Conservation (phyloP, 1,140 invertebrate genomes). For the Drosophila triauraria region DNA sequence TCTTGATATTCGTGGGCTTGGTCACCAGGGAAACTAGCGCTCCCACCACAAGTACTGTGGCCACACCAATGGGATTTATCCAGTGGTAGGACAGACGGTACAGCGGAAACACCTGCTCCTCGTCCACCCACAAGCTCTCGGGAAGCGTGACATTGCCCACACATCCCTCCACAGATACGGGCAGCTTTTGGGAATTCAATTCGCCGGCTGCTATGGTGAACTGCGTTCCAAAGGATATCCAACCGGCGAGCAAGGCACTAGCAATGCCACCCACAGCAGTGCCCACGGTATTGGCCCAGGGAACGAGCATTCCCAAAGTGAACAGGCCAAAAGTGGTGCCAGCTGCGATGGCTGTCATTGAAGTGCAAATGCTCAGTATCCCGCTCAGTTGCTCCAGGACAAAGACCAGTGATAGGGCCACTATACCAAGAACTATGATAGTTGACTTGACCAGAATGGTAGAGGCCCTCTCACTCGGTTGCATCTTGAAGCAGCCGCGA, state of each 20-base stretch:
- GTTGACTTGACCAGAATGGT: conserved; percentile 89
- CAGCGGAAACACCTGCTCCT: conserved; percentile 88
- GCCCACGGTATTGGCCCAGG: conserved; percentile 91
- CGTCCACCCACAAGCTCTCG: conserved; percentile 80
- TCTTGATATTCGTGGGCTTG: conserved; percentile 87
- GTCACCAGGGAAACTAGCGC: conserved; percentile 89
- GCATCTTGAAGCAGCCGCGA: conserved; percentile 88
- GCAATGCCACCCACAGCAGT: conserved; percentile 87
- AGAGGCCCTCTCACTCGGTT: conserved; percentile 87
- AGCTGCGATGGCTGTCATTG: conserved; percentile 92
- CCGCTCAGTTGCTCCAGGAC: conserved; percentile 90
- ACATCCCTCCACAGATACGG: conserved; percentile 84
- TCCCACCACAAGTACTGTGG: conserved; percentile 89
- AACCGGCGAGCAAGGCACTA: conserved; percentile 87
- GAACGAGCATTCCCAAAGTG: conserved; percentile 93
- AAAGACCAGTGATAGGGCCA: conserved; percentile 89
- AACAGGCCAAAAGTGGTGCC: conserved; percentile 94
- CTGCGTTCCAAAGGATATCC: conserved; percentile 87
- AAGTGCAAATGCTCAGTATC: conserved; percentile 91
- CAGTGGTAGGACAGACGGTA: conserved; percentile 91
- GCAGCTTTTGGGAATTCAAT: conserved; percentile 85
- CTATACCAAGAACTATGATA: conserved; percentile 88
- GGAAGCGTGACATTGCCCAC: conserved; percentile 58
- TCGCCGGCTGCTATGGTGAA: conserved; percentile 83
- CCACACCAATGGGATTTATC: conserved; percentile 90